phyloP scores from a whole-genome alignment of 2,888 invertebrate species.

The Scaptodrosophila latifasciaeformis region DNA sequence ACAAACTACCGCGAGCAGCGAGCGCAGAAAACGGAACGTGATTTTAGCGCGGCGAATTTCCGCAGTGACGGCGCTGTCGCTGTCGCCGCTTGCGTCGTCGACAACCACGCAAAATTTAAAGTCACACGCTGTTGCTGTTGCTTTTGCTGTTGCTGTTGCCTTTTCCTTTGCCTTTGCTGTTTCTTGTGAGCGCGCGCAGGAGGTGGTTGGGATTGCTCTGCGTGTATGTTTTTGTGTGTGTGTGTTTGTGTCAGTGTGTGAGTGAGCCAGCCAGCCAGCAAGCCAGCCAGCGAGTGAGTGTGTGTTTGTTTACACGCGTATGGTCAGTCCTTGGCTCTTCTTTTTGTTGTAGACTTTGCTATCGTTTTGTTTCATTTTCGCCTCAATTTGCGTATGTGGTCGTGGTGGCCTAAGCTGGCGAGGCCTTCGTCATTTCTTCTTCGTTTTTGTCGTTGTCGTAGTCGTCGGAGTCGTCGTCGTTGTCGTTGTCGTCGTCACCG shows the following conservation, averaged over 20 bases:
- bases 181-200: constrained; percentile 37
- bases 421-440: constrained; percentile 28
- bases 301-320: constrained; percentile 48
- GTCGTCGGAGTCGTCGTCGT: too few relatives aligned
- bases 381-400: constrained; percentile 30
- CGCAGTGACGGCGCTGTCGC: constrained; percentile 37
- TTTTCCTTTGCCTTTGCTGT: constrained; percentile 32
- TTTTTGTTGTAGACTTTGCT: constrained; percentile 42
- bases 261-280: constrained; percentile 27
- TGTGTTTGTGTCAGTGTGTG: constrained; percentile 14
- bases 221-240: constrained; percentile 14
- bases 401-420: constrained; percentile 15
- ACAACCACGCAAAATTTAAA: constrained; percentile 34
- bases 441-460: constrained; percentile 10
- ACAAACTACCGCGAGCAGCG: constrained; percentile 69
- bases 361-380: constrained; percentile 46
- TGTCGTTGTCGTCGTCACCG: constrained; percentile 40
- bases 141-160: too few relatives aligned
- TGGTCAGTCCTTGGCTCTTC: constrained; percentile 48
- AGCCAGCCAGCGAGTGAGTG: constrained; percentile 40
- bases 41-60: constrained; percentile 70
- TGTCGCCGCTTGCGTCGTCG: constrained; percentile 13
- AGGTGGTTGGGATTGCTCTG: not conserved
- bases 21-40: constrained; percentile 63
- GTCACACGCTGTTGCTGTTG: constrained; percentile 37